Evolutionary conservation across 2,113 vertebrate genomes (phyloP), one percentile per base, ranked within the genome.

Genomic region (Steatornis caripensis): DNA sequence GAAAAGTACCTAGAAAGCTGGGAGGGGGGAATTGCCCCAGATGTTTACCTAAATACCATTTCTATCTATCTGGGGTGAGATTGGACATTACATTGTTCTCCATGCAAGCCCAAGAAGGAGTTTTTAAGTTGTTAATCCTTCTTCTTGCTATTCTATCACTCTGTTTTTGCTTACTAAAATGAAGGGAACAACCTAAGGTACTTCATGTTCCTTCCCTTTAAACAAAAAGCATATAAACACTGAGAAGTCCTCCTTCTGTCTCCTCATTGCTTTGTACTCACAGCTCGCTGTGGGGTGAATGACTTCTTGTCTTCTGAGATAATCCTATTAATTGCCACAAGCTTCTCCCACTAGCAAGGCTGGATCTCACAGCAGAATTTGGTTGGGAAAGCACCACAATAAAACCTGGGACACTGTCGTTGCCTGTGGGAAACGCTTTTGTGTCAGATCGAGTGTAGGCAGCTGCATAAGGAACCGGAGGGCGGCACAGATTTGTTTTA

Each of bases 401-500:
- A 54, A 71, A 75, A 80, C 24, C 32, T n/a, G 30, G 43, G n/a
- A 36, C 27, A 19, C 27, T 61, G 18, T 14, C 16, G 1, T 48
- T 54, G 4, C 39, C 66, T 15, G 22, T 39, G 41, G 54, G 32
- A 84, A 68, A 71, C 0, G 3, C 10, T 66, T 75, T 57, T 58
- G 30, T 15, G 4, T 34, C 26, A 43, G 19, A 21, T 21, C 1
- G 1, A 70, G 41, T 2, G 0, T 22, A 14, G 18, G 21, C 37
- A 75, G 46, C 39, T 0, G 0, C 34, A 53, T 15, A 20, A 48
- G 37, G 39, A 60, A 37, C 34, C 7, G 57, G 39, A 39, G 34
- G 43, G 14, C 51, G 2, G 1, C 41, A 43, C 13, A 15, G 49
- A 76, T 83, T 41, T 84, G 32, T 29, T 11, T 2, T 54, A 21